Conservation (phyloP, 2,888 invertebrate genomes). For the Anthrax anthrax region DNA sequence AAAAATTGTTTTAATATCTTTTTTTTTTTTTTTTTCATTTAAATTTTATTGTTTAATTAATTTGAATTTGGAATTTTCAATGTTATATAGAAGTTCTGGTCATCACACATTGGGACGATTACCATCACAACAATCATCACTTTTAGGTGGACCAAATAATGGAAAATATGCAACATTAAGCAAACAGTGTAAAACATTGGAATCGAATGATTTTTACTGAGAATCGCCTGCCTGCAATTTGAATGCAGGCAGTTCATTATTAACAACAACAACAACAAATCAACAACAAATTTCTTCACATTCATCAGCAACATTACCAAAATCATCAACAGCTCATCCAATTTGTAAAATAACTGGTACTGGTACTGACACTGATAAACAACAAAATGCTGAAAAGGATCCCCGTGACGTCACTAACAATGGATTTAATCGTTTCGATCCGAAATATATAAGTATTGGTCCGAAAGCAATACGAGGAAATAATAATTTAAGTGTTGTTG, state of each 20-base stretch:
- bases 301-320: conserved; percentile 30
- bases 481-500: conserved; percentile 28
- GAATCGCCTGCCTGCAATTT: conserved; percentile 47
- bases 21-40: no score
- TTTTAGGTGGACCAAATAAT: conserved; percentile 50
- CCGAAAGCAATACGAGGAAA: conserved; percentile 32
- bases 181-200: conserved; percentile 90
- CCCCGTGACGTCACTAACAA: conserved; percentile 33
- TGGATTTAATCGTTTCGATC: conserved; percentile 35
- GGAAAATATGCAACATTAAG: conserved; percentile 87
- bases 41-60: no score
- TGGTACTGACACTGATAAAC: conserved; percentile 11
- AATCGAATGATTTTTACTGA: conserved; percentile 91
- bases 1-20: no score
- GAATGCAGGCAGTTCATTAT: conserved; percentile 31
- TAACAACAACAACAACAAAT: conserved; percentile 25
- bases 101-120: conserved; percentile 52
- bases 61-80: no score
- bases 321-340: conserved; percentile 28
- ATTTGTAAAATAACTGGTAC: conserved; percentile 26
- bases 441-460: conserved; percentile 35
- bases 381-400: conserved; percentile 25
- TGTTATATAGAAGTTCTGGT: conserved; percentile 25
- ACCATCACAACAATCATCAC: conserved; percentile 40
- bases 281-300: conserved; percentile 30